These are phyloP conservation scores for Caiman crocodilus DNA, from an alignment of 2,797 vertebrate genomes.

Conservation along the genomic window DNA sequence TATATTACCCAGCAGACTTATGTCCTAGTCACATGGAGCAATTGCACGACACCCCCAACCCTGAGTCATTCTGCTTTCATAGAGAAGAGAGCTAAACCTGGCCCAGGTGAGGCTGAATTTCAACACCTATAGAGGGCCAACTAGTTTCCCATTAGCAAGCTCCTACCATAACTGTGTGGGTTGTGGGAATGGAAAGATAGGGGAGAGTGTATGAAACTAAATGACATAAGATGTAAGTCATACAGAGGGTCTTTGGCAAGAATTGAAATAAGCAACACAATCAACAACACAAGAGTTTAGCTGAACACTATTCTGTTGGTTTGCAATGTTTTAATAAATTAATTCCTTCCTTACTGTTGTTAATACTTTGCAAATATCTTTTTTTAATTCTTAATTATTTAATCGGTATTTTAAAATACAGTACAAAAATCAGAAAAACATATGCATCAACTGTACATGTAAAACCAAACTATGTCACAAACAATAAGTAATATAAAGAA, in stretches of 20 bases:
- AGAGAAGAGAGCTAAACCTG: too few species aligned
- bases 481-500: too few species aligned
- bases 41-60: too few species aligned
- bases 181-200: background rate
- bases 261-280: background rate
- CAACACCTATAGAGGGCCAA: too few species aligned
- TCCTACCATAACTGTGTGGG: background rate
- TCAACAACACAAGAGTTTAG: slow-evolving; percentile 11
- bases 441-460: slow-evolving; percentile 10
- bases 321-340: background rate
- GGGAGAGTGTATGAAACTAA: background rate
- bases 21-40: too few species aligned
- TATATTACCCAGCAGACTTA: too few species aligned
- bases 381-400: too few species aligned
- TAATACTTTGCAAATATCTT: background rate
- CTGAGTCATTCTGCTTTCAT: too few species aligned
- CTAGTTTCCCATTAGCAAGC: too few species aligned
- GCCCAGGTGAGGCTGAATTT: too few species aligned
- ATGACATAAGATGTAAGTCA: background rate
- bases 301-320: background rate
- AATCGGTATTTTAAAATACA: slow-evolving; percentile 26
- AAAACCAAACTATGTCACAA: slow-evolving; percentile 12
- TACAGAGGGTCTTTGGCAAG: background rate
- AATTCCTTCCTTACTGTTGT: slow-evolving; percentile 21
- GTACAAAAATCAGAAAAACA: background rate